Evolutionary conservation across 2,888 invertebrate species (phyloP), one percentile per base, ranked within the genome.

Genomic region (Trissolcus brochymenae): DNA sequence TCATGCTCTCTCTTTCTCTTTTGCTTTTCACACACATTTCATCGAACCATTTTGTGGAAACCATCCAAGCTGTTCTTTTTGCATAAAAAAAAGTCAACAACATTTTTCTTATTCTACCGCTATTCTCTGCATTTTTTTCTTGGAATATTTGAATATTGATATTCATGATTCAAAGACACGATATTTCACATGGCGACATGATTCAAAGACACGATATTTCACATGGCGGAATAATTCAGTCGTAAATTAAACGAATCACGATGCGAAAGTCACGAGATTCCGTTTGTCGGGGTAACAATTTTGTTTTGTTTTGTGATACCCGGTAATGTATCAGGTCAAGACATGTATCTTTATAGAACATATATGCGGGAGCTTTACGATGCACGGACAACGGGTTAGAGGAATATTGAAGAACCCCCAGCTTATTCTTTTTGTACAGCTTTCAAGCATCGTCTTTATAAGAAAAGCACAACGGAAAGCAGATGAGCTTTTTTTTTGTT

Each of bases 251-350:
- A 57, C 57, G 35, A 35, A 35, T 11, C 7, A 35, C 11, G 4
- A 35, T 9, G 35, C 7, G 35, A 25, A 25, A 25, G 4, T 25
- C 21, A 21, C 21, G 21, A 21, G 21, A 21, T 21, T 56, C 62
- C 51, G 71, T 57, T 7, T 6, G 41, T 2, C n/a, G 43, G 19
- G 57, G 6, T 43, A 73, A 51, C 61, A 49, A 61, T 73, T 74
- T 61, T 54, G 73, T 66, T 59, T 66, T 73, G 60, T 73, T 54
- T 66, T 55, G 60, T 49, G 65, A 57, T 46, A 46, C 35, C 40
- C 59, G 70, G 68, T 64, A 65, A 70, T 76, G 59, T 70, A 54
- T 70, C 65, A 60, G 75, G 68, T 76, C 70, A 70, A 76, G 65
- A 70, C 65, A 65, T 70, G 53, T 70, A 65, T 57, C 40, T 59